These are phyloP conservation scores for Adelges cooleyi DNA, from an alignment of 1,140 invertebrate species.

Conservation along the genomic window DNA sequence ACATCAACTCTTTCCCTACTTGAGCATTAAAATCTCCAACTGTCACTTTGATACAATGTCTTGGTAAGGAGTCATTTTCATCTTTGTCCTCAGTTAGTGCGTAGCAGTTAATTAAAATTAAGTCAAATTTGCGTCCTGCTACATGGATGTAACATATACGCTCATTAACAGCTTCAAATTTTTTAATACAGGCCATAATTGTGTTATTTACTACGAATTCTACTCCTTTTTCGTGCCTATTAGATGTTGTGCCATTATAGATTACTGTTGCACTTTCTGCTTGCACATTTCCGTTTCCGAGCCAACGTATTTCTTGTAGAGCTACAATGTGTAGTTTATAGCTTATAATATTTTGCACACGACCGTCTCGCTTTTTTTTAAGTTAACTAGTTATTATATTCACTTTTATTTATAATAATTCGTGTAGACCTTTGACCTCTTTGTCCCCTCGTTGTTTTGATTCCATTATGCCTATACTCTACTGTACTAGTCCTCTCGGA, in stretches of 20 bases:
- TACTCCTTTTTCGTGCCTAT: constrained; percentile 5
- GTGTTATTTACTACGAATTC: constrained; percentile 24
- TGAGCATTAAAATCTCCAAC: constrained; percentile 31
- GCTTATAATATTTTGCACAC: too few species aligned
- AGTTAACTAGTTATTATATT: too few species aligned
- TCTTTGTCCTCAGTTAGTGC: constrained; percentile 29
- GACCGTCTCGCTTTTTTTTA: too few species aligned
- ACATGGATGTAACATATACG: constrained; percentile 22
- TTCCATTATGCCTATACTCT: too few species aligned
- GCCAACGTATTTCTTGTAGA: constrained; percentile 31
- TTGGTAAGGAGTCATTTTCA: too few species aligned
- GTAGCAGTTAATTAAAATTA: constrained; percentile 24
- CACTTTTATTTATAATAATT: too few species aligned
- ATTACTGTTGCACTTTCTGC: constrained; percentile 5
- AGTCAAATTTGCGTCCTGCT: constrained; percentile 21
- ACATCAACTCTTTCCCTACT: constrained; percentile 22
- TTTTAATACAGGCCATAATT: neutral
- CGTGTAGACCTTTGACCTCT: too few species aligned
- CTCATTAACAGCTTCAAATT: constrained; percentile 27
- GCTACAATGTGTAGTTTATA: constrained; percentile 30
- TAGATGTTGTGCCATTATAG: constrained; percentile 21
- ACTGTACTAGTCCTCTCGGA: too few species aligned
- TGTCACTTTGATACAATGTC: constrained; percentile 28
- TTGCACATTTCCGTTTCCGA: constrained; percentile 1
- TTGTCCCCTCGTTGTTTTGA: too few species aligned